Conservation (phyloP, 53 echinoderm and acorn worm genomes). For the Antedon mediterranea region DNA sequence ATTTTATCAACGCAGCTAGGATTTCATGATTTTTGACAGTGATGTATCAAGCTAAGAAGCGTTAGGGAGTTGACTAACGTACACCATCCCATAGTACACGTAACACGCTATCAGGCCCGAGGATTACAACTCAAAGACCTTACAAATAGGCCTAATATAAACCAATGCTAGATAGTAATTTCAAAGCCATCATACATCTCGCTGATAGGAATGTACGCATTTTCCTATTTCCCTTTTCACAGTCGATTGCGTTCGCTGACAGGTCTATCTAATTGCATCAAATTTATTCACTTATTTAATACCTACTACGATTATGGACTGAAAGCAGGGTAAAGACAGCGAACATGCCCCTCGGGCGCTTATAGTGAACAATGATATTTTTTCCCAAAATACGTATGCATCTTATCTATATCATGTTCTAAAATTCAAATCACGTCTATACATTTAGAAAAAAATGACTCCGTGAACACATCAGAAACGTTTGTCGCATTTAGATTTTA, state of each 20-base stretch:
- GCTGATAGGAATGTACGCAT: neutral
- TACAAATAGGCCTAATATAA: neutral
- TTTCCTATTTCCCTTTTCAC: neutral
- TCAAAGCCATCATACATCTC: neutral
- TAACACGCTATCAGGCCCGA: neutral
- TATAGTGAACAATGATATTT: neutral
- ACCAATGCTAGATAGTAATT: neutral
- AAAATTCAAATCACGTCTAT: neutral
- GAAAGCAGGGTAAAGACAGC: neutral
- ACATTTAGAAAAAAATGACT: neutral
- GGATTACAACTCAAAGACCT: neutral
- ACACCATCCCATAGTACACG: neutral
- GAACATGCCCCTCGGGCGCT: neutral
- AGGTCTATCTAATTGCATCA: neutral
- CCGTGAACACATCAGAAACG: neutral
- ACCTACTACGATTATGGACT: neutral
- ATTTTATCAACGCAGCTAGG: neutral
- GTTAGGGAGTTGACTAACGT: neutral
- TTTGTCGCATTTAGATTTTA: neutral
- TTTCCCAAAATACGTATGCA: neutral
- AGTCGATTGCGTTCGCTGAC: neutral
- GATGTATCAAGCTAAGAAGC: neutral
- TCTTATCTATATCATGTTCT: neutral
- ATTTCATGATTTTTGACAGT: neutral
- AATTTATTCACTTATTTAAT: constrained; percentile 1